Conservation (phyloP, 1,140 invertebrate species). For the Diabrotica undecimpunctata region DNA sequence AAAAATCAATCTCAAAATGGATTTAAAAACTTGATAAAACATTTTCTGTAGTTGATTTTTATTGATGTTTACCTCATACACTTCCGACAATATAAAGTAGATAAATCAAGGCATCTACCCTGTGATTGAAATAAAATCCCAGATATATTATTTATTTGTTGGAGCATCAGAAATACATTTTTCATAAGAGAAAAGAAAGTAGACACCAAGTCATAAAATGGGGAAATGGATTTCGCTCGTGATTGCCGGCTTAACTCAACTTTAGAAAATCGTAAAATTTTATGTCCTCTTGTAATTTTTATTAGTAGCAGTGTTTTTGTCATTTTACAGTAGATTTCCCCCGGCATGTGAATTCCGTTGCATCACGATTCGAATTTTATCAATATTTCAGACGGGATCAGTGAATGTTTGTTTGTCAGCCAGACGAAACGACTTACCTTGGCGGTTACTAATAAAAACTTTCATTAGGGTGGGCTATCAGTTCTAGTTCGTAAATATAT, state of each 20-base stretch:
- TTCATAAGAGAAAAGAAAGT: neutral
- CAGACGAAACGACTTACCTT: neutral
- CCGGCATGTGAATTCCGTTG: neutral
- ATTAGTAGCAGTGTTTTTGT: conserved; percentile 2
- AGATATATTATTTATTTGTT: too few relatives aligned
- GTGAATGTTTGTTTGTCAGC: neutral
- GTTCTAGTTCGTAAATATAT: too few relatives aligned
- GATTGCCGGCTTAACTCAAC: neutral
- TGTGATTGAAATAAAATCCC: too few relatives aligned
- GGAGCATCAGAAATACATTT: neutral
- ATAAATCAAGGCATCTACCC: too few relatives aligned
- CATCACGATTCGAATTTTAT: neutral
- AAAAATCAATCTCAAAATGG: too few relatives aligned
- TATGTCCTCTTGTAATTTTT: conserved; percentile 1
- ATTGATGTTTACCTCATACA: too few relatives aligned
- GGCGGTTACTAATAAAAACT: too few relatives aligned
- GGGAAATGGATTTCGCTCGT: neutral
- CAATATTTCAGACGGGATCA: neutral
- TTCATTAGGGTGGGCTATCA: too few relatives aligned
- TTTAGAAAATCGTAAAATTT: conserved; percentile 1
- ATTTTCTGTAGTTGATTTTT: too few relatives aligned
- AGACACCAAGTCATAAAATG: neutral
- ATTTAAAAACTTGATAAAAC: too few relatives aligned
- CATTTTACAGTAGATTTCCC: conserved; percentile 2
- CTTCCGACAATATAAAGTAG: too few relatives aligned